Conservation (phyloP, 2,113 vertebrate genomes). For the Xiphias gladius region DNA sequence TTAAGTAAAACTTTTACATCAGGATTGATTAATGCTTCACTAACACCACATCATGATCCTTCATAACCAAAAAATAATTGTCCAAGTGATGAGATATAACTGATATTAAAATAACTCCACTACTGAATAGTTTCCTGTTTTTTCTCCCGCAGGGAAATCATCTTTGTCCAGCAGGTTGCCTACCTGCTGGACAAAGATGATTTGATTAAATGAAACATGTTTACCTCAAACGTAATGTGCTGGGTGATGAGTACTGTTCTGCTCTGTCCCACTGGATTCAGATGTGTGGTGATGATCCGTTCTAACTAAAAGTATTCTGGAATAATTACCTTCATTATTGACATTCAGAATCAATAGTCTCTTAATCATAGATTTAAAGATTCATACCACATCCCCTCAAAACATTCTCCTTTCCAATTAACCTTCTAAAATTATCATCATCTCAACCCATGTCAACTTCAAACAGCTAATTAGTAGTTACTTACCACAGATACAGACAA, state of each 20-base stretch:
- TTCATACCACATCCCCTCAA: neutral
- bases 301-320: neutral
- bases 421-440: neutral
- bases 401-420: neutral
- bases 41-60: no score
- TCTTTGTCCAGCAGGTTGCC: neutral
- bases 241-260: neutral
- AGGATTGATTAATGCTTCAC: no score
- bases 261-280: no score
- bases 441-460: neutral
- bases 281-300: neutral
- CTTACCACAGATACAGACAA: neutral
- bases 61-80: no score
- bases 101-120: neutral
- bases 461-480: neutral
- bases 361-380: neutral
- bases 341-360: neutral
- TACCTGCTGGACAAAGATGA: no score
- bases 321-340: neutral
- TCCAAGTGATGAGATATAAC: neutral
- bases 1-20: no score
- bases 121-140: neutral
- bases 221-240: neutral
- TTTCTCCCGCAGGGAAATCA: slow-evolving; percentile 2
- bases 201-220: neutral